Evolutionary conservation across 2,888 invertebrate species (phyloP).

Genomic region (Volucella zonaria): DNA sequence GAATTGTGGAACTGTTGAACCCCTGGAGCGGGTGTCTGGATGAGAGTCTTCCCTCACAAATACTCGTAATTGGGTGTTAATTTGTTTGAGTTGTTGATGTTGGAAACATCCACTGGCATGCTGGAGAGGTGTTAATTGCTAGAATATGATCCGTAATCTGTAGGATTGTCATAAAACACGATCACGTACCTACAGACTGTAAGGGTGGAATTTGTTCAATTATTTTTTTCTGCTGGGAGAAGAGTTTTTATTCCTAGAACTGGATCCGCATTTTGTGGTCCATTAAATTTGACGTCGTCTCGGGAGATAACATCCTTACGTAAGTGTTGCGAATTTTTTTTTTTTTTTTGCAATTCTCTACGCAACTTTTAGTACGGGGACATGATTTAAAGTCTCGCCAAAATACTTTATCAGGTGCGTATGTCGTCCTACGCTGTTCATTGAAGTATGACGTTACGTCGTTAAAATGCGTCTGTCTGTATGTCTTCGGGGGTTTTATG

Average conservation of each 20-base stretch:
- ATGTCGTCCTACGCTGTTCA: constrained; percentile 29
- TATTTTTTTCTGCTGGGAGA: not conserved
- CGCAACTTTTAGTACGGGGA: constrained; percentile 40
- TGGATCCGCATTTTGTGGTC: constrained; percentile 49
- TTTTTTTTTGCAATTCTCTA: constrained; percentile 50
- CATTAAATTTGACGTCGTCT: constrained; percentile 59
- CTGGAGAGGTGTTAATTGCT: constrained; percentile 63
- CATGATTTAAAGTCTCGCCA: constrained; percentile 31
- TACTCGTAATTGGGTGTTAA: constrained; percentile 50
- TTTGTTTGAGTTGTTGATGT: constrained; percentile 40
- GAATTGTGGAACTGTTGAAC: not conserved
- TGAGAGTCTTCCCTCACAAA: constrained; percentile 28
- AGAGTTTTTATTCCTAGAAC: constrained; percentile 41
- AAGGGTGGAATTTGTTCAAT: not conserved
- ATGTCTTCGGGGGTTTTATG: constrained; percentile 11
- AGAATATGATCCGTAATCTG: constrained; percentile 51
- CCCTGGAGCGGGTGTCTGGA: constrained; percentile 47
- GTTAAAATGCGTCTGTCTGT: constrained; percentile 42
- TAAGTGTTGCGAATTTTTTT: constrained; percentile 40
- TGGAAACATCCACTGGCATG: not conserved
- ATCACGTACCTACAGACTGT: constrained; percentile 18
- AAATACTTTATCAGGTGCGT: constrained; percentile 52
- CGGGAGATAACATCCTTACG: constrained; percentile 34
- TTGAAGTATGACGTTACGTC: constrained; percentile 53
- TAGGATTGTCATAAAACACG: constrained; percentile 2